These are phyloP conservation scores for Hycleus cichorii DNA, from an alignment of 1,140 invertebrate genomes.

Conservation along the genomic window DNA sequence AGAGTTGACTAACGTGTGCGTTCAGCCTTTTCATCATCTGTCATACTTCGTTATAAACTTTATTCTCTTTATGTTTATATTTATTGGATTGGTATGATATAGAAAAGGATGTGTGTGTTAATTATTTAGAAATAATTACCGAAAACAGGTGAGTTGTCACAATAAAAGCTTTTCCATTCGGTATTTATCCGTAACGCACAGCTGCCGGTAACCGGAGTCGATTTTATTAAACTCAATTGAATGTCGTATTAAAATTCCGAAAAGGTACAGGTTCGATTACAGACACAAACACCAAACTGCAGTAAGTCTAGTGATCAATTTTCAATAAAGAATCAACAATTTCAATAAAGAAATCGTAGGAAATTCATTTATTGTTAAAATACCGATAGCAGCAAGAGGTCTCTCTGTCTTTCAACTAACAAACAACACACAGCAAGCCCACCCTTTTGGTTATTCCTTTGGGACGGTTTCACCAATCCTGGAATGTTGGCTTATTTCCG, in stretches of 20 bases:
- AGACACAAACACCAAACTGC: no score
- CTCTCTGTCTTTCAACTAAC: not conserved
- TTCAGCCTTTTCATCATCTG: slow-evolving; percentile 29
- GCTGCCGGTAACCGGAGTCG: no score
- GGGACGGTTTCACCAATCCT: slow-evolving; percentile 16
- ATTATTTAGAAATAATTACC: no score
- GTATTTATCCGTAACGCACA: no score
- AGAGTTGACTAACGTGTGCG: slow-evolving; percentile 24
- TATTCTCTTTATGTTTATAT: no score
- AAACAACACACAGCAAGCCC: slow-evolving; percentile 14
- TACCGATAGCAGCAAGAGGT: slow-evolving; percentile 15
- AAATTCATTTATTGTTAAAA: slow-evolving; percentile 26
- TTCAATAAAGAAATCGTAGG: slow-evolving; percentile 24
- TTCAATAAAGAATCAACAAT: slow-evolving; percentile 18
- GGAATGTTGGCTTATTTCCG: slow-evolving; percentile 27
- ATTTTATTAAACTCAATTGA: no score
- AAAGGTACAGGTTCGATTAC: no score
- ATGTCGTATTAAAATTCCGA: no score
- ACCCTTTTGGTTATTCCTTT: slow-evolving; percentile 13
- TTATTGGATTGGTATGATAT: no score
- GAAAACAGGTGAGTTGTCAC: no score
- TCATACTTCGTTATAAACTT: slow-evolving; percentile 3
- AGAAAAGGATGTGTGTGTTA: no score
- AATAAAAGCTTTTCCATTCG: no score
- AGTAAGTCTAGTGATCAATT: not conserved